A percentile compares a stretch with the other conserved stretches of the same genome.
These are phyloP conservation scores for Drosophila hamatofila DNA, from an alignment of 2,888 invertebrate species.

Conservation along the genomic window DNA sequence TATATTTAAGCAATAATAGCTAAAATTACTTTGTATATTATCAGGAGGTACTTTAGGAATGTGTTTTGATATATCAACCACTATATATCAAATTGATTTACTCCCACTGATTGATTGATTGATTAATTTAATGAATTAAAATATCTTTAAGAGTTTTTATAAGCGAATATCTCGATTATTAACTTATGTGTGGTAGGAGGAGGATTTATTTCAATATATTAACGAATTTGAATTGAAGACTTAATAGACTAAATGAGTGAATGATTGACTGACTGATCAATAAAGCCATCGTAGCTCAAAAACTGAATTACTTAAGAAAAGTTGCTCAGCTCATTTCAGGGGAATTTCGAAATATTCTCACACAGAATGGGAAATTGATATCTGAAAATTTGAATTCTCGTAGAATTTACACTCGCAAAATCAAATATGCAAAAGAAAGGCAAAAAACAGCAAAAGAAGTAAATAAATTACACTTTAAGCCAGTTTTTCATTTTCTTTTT, in stretches of 20 bases:
- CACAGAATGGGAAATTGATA: neutral
- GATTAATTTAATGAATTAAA: neutral
- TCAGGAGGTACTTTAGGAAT: too few relatives aligned
- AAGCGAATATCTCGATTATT: too few relatives aligned
- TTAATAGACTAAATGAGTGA: too few relatives aligned
- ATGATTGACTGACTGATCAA: neutral
- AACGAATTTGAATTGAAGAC: too few relatives aligned
- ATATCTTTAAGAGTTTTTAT: too few relatives aligned
- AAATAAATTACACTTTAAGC: slow-evolving; percentile 8
- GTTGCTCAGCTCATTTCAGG: neutral
- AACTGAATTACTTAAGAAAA: neutral
- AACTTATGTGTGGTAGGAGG: too few relatives aligned
- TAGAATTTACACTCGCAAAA: neutral
- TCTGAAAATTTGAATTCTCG: slow-evolving; percentile 2
- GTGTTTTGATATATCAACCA: too few relatives aligned
- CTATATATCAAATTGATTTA: neutral
- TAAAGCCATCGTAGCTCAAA: neutral
- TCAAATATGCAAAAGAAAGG: slow-evolving; percentile 6
- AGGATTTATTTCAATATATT: too few relatives aligned
- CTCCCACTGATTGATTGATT: too few relatives aligned
- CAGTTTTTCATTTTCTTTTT: slow-evolving; percentile 11
- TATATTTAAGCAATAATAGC: neutral
- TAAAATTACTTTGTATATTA: neutral
- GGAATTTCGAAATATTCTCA: slow-evolving; percentile 1
- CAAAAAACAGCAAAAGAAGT: neutral